Percentiles rank a stretch among this genome's conserved stretches.
phyloP scores from a whole-genome alignment of 2,797 vertebrate genomes.

The Phalloptychus januarius region DNA sequence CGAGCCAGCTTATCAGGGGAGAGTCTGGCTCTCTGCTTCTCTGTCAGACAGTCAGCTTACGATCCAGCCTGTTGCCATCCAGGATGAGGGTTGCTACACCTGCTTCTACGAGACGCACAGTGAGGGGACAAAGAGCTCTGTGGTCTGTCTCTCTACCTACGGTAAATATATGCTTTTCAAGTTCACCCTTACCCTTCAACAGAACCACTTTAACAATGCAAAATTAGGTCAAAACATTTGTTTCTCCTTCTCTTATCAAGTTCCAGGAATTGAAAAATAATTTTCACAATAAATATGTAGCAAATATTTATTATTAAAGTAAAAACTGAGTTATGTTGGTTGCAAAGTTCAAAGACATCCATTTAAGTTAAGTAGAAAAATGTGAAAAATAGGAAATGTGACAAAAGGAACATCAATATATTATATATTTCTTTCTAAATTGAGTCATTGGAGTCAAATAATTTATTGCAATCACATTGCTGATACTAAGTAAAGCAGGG shows the following conservation, averaged over 20 bases:
- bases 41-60: slow-evolving; percentile 77
- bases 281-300: background rate
- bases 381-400: background rate
- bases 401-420: background rate
- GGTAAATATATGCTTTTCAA: slow-evolving; percentile 62
- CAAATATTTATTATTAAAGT: background rate
- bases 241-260: background rate
- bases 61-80: slow-evolving; percentile 74
- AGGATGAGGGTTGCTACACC: slow-evolving; percentile 84
- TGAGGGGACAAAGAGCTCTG: slow-evolving; percentile 70
- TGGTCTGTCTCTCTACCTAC: slow-evolving; percentile 77
- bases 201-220: background rate
- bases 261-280: background rate
- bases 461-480: background rate
- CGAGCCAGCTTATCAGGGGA: slow-evolving; percentile 74
- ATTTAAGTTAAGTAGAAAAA: background rate
- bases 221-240: background rate
- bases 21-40: slow-evolving; percentile 72
- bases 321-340: background rate
- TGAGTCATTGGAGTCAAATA: background rate
- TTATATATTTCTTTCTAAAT: background rate
- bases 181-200: background rate
- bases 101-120: slow-evolving; percentile 73
- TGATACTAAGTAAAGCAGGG: background rate
- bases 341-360: background rate